These are phyloP conservation scores for Buphagus erythrorhynchus DNA, from an alignment of 2,797 vertebrate genomes.

Conservation along the genomic window DNA sequence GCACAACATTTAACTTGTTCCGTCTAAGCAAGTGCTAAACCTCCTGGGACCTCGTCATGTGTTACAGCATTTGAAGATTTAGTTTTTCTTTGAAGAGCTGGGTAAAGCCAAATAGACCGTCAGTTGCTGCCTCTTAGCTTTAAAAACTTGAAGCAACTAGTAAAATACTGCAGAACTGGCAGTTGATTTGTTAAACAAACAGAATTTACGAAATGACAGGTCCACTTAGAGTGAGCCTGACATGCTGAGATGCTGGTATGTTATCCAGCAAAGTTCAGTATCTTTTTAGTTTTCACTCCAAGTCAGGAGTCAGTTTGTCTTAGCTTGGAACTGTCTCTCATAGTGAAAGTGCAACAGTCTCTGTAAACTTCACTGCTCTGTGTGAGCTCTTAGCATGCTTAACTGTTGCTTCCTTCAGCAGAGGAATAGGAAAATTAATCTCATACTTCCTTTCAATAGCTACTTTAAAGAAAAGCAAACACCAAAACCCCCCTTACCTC, in stretches of 20 bases:
- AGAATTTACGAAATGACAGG: not conserved
- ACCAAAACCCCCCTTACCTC: accelerated
- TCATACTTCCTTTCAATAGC: not conserved
- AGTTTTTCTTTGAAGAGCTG: not conserved
- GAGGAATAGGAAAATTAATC: not conserved
- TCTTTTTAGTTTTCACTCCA: not conserved
- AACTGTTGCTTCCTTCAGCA: not conserved
- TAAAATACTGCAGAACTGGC: not conserved
- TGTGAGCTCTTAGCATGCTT: not conserved
- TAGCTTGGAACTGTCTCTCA: not conserved
- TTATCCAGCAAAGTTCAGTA: not conserved
- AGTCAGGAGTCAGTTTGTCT: not conserved
- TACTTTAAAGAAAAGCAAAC: not conserved
- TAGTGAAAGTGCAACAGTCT: not conserved
- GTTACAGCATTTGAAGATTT: not conserved
- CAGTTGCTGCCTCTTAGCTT: not conserved
- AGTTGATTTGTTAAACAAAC: not conserved
- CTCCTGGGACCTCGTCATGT: not conserved
- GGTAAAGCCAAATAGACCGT: not conserved
- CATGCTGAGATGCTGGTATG: accelerated
- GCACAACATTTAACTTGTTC: not conserved
- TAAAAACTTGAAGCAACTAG: not conserved
- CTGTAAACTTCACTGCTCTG: not conserved
- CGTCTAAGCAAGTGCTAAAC: not conserved
- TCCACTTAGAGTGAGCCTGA: accelerated